A percentile compares a stretch with the other conserved stretches of the same genome.
These are phyloP conservation scores for Hydrozoanthus gracilis DNA, from an alignment of 92 coral and sea anemone genomes.

Conservation along the genomic window DNA sequence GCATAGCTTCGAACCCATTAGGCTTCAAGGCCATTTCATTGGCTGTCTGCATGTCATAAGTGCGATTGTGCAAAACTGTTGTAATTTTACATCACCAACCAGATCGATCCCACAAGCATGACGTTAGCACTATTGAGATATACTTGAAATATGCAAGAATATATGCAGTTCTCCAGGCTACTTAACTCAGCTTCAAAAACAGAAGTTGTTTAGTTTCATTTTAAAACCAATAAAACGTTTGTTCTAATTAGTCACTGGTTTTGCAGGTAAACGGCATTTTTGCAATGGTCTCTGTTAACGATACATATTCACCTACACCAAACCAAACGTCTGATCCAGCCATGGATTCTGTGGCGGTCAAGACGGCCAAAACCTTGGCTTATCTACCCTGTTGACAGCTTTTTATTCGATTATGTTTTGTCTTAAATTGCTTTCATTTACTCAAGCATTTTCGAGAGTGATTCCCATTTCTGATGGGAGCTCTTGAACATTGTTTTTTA, in stretches of 20 bases:
- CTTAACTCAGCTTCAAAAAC: not conserved
- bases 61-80: not conserved
- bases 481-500: too few species aligned
- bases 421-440: too few species aligned
- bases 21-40: not conserved
- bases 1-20: not conserved
- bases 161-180: not conserved
- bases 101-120: not conserved
- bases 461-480: too few species aligned
- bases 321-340: not conserved
- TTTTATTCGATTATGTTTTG: too few species aligned
- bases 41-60: not conserved
- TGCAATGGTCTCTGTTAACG: not conserved
- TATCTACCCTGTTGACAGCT: too few species aligned
- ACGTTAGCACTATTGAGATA: not conserved
- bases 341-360: not conserved
- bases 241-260: not conserved
- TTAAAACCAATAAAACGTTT: not conserved
- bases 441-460: too few species aligned
- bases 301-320: not conserved
- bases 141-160: not conserved
- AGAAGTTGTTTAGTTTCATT: not conserved
- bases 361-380: not conserved
- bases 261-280: not conserved
- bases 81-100: not conserved